These are phyloP conservation scores for Drosophila sp. DNA, from an alignment of 1,140 invertebrate species.

Conservation along the genomic window DNA sequence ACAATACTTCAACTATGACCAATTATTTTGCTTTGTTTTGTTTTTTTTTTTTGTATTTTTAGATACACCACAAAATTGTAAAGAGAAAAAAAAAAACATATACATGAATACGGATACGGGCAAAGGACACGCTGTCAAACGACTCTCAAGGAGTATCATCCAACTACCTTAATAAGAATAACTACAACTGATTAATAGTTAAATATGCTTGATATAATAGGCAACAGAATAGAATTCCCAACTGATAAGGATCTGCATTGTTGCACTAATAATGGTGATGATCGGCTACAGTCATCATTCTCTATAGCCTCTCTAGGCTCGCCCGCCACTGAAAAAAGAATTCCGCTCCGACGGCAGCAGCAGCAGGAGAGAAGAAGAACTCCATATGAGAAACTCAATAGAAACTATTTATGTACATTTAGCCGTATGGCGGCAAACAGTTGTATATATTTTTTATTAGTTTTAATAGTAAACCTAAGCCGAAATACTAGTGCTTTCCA, in stretches of 20 bases:
- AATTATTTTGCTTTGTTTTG: not conserved
- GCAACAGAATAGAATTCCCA: slow-evolving; percentile 9
- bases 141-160: slow-evolving; percentile 36
- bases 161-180: slow-evolving; percentile 33
- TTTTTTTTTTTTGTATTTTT: slow-evolving; percentile 13
- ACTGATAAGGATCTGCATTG: not conserved
- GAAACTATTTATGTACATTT: slow-evolving; percentile 70
- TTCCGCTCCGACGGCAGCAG: slow-evolving; percentile 7
- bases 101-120: slow-evolving; percentile 49
- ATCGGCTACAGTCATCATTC: slow-evolving; percentile 11
- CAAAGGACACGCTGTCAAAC: slow-evolving; percentile 33
- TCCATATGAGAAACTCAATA: slow-evolving; percentile 65
- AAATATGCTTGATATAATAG: slow-evolving; percentile 49
- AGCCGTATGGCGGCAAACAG: slow-evolving; percentile 73
- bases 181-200: slow-evolving; percentile 34
- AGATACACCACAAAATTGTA: slow-evolving; percentile 27
- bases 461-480: slow-evolving; percentile 68
- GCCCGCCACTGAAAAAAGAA: slow-evolving; percentile 14
- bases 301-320: no score
- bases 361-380: slow-evolving; percentile 26
- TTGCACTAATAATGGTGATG: not conserved
- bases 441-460: slow-evolving; percentile 80
- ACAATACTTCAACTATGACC: not conserved
- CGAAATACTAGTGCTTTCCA: slow-evolving; percentile 56
- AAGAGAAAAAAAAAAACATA: slow-evolving; percentile 30